Base-by-base conservation (phyloP, 2,888 invertebrate species). In the Smittia aterrima region DNA sequence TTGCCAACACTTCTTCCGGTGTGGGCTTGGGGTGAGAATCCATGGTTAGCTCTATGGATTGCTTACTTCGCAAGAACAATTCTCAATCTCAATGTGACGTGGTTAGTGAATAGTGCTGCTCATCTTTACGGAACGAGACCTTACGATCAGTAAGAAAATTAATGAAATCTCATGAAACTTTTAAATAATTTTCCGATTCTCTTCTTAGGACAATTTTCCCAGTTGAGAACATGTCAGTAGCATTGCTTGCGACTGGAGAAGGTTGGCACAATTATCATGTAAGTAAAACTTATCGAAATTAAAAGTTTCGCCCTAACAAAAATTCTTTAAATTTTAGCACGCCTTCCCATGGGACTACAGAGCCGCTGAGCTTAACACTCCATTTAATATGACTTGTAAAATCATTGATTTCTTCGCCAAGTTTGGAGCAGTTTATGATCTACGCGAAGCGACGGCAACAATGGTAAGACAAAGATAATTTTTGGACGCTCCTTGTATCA, bases 291-390 rank as follows among this genome's bases (percentile, higher is more conserved):
- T 38, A n/a, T n/a, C n/a, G n/a, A n/a, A n/a, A n/a, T n/a, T n/a
- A 47, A n/a, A n/a, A 47, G 16, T 47, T 47, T 47, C 13, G 47
- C 4, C n/a, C 16, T 11, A 3, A 47, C 16, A n/a, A 47, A 4
- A 47, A 47, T 47, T 47, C 11, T 13, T 47, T 13, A 47, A 7
- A 16, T 47, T 16, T 47, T n/a, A 25, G 3, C 94, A 95, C 82
- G 89, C 90, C 0, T 95, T 94, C 82, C 94, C 94, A 0, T 92
- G 91, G 89, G 94, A 95, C 82, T 95, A 95, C 85, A 90, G 92
- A 78, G 90, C 94, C 0, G 89, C 92, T 0, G 94, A 95, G 80
- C 84, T 92, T 3, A 91, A 91, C 0, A 78, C 81, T 32, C 78
- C 78, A 58, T 78, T 86, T 16, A 92, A 92, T 80, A 27, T 85